Evolutionary conservation across 2,888 invertebrate species (phyloP).

Genomic region (Kuschelorhynchus macadamiae): DNA sequence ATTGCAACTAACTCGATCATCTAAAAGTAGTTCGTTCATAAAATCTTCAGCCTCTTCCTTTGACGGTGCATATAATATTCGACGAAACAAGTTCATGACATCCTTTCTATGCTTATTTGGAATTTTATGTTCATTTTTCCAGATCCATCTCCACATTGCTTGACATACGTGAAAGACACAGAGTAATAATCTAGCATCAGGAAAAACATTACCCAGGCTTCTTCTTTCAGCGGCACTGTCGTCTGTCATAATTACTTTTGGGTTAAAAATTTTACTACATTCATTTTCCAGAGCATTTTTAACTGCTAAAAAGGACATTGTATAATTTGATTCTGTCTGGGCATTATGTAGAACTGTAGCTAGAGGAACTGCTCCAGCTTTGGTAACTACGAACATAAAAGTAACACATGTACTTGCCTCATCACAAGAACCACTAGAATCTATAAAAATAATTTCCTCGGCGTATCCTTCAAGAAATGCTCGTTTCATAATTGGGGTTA

Average conservation of each 20-base stretch:
- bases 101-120: background rate
- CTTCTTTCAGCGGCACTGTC: constrained; percentile 1
- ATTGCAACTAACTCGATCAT: constrained; percentile 1
- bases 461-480: no score
- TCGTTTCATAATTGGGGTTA: background rate
- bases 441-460: no score
- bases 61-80: background rate
- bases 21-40: constrained; percentile 3
- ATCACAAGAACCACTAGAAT: no score
- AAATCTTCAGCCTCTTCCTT: background rate
- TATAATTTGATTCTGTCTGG: background rate
- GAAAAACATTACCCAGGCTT: background rate
- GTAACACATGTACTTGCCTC: no score
- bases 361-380: no score
- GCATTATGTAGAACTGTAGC: no score
- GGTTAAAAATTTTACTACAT: no score
- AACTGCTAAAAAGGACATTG: constrained; percentile 1
- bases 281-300: no score
- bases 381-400: no score
- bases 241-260: no score
- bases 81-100: background rate
- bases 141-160: background rate
- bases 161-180: background rate
- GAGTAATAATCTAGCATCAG: constrained; percentile 3
- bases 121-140: background rate